phyloP scores from a whole-genome alignment of 2,888 invertebrate species.

The Ganaspis brasiliensis region DNA sequence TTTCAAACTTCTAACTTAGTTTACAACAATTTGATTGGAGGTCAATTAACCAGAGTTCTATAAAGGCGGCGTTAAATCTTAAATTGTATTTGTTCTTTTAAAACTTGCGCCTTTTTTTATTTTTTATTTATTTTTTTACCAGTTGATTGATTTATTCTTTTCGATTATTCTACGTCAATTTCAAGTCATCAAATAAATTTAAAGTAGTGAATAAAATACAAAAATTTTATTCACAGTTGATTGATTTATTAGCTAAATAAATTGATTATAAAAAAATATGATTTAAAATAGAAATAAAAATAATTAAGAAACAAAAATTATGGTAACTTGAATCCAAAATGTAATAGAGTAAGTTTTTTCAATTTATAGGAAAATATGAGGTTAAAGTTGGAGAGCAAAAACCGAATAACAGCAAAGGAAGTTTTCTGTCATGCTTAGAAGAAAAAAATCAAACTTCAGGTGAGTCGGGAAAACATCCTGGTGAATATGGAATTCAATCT shows the following conservation, averaged over 20 bases:
- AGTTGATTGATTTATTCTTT: too few relatives aligned
- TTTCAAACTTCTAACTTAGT: conserved; percentile 24
- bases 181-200: too few relatives aligned
- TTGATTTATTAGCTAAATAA: too few relatives aligned
- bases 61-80: neutral
- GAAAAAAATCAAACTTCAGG: conserved; percentile 27
- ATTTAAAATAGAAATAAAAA: too few relatives aligned
- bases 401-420: conserved; percentile 29
- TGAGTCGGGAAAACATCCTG: conserved; percentile 41
- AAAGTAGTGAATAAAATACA: too few relatives aligned
- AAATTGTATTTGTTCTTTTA: neutral
- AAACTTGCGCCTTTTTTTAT: neutral
- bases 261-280: too few relatives aligned
- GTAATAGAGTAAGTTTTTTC: neutral
- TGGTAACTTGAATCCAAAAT: neutral
- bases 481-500: conserved; percentile 71
- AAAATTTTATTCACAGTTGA: too few relatives aligned
- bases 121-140: neutral
- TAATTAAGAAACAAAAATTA: too few relatives aligned
- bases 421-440: neutral
- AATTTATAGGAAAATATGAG: neutral
- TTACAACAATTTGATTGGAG: conserved; percentile 36
- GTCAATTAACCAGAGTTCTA: conserved; percentile 14
- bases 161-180: too few relatives aligned
- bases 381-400: conserved; percentile 5